phyloP scores from a whole-genome alignment of 2,797 vertebrate genomes.

The Pangasius larnaudii region DNA sequence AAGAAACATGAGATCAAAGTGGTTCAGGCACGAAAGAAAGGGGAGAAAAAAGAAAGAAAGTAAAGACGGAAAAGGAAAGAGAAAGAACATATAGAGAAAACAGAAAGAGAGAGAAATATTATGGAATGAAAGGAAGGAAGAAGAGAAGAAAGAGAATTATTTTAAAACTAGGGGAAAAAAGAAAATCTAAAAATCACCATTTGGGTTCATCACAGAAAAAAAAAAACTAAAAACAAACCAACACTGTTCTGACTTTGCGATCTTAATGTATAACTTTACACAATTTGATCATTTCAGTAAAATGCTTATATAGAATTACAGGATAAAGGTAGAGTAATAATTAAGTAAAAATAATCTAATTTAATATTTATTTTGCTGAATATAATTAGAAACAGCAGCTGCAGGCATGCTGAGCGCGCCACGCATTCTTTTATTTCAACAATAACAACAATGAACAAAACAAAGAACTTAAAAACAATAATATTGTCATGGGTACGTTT shows the following conservation, averaged over 20 bases:
- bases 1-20: slow-evolving; percentile 19
- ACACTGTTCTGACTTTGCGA: neutral
- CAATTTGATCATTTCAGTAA: too few species aligned
- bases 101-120: neutral
- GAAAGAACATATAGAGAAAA: neutral
- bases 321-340: too few species aligned
- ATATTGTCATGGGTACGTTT: too few species aligned
- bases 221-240: neutral
- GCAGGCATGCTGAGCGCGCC: neutral
- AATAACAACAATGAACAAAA: too few species aligned
- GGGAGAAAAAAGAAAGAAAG: neutral
- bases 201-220: neutral
- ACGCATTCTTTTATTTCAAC: too few species aligned
- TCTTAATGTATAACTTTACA: neutral
- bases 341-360: too few species aligned
- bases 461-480: too few species aligned
- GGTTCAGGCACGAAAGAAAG: neutral
- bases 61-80: too few species aligned
- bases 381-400: neutral
- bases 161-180: neutral
- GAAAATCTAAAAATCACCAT: neutral
- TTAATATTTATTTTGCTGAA: neutral
- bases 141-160: neutral
- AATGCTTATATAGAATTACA: too few species aligned
- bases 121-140: neutral